Conservation (phyloP, 2,888 invertebrate genomes). For the Catonia carolina region DNA sequence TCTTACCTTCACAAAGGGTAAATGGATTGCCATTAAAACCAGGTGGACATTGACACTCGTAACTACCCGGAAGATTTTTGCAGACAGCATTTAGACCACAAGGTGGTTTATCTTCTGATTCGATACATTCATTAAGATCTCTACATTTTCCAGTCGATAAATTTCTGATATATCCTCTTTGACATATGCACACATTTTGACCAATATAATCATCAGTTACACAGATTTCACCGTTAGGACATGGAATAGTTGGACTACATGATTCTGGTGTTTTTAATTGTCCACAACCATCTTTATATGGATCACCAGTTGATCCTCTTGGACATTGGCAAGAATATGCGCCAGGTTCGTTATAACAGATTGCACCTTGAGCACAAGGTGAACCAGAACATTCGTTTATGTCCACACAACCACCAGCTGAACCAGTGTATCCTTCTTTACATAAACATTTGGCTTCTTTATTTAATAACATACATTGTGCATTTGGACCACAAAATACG, state of each 20-base stretch:
- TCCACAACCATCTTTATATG: conserved; percentile 69
- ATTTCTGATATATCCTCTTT: conserved; percentile 77
- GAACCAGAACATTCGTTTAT: conserved; percentile 77
- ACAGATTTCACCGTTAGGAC: conserved; percentile 79
- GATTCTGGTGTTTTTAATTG: conserved; percentile 49
- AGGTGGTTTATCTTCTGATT: conserved; percentile 63
- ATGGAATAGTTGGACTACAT: conserved; percentile 68
- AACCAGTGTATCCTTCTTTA: conserved; percentile 70
- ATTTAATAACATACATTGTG: conserved; percentile 79
- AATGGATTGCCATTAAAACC: conserved; percentile 89
- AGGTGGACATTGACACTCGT: conserved; percentile 83
- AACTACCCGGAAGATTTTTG: conserved; percentile 87
- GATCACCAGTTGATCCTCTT: conserved; percentile 69
- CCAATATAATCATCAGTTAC: conserved; percentile 65
- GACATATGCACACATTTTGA: conserved; percentile 81
- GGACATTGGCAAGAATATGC: conserved; percentile 84
- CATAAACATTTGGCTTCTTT: conserved; percentile 80
- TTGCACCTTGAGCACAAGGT: conserved; percentile 76
- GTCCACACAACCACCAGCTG: conserved; percentile 70
- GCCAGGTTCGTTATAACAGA: conserved; percentile 84
- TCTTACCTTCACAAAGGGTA: conserved; percentile 64
- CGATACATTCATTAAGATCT: conserved; percentile 80
- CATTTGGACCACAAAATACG: conserved; percentile 75
- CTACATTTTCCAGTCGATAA: conserved; percentile 66
- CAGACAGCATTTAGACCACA: conserved; percentile 87